phyloP scores from a whole-genome alignment of 2,888 invertebrate species.

The Nysson spinosus region DNA sequence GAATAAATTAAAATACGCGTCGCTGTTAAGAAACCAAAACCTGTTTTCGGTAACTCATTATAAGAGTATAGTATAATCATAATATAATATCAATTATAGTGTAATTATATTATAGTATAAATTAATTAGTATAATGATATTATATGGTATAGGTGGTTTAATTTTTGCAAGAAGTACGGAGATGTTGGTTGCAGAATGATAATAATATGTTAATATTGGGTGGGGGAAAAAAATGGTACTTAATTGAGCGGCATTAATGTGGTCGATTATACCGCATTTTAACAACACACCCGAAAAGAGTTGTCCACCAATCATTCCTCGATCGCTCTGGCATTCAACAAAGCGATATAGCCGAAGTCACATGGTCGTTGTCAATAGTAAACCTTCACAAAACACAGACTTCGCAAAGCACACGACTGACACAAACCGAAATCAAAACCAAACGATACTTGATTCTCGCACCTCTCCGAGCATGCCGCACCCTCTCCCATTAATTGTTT shows the following conservation, averaged over 20 bases:
- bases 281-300: conserved; percentile 41
- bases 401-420: conserved; percentile 55
- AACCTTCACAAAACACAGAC: conserved; percentile 53
- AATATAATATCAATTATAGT: no score
- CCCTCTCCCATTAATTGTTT: conserved; percentile 47
- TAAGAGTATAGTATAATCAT: no score
- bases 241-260: conserved; percentile 40
- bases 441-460: conserved; percentile 31
- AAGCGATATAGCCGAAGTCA: conserved; percentile 58
- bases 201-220: no score
- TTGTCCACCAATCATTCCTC: conserved; percentile 53
- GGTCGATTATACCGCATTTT: conserved; percentile 49
- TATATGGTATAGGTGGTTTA: no score
- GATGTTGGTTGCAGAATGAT: no score
- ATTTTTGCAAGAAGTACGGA: no score
- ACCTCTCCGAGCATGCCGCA: conserved; percentile 41
- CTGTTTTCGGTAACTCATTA: no score
- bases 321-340: conserved; percentile 56
- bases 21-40: no score
- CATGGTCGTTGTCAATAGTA: conserved; percentile 58
- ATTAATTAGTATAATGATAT: no score
- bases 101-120: no score
- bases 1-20: no score
- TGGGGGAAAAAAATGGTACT: no score
- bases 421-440: conserved; percentile 43